Percentiles rank a stretch among this genome's conserved stretches.
Conservation (phyloP, 2,888 invertebrate genomes). For the Phaedon cochleariae region DNA sequence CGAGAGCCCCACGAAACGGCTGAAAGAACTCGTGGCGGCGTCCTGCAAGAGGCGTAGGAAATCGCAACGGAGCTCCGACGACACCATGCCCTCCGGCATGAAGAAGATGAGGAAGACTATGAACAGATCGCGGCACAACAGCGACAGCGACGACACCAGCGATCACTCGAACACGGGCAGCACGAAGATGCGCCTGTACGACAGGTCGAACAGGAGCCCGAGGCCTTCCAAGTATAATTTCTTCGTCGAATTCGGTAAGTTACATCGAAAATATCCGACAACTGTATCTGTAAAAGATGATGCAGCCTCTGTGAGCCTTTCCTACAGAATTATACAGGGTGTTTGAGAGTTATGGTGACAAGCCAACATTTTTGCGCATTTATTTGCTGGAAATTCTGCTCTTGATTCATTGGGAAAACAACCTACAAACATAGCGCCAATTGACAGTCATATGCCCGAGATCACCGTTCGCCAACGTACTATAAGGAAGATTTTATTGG, state of each 20-base stretch:
- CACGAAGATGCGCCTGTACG: conserved; percentile 55
- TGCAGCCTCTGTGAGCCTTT: no score
- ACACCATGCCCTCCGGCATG: conserved; percentile 45
- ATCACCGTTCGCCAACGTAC: no score
- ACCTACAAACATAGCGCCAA: no score
- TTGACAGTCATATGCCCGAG: no score
- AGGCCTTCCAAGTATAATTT: conserved; percentile 87
- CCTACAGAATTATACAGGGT: no score
- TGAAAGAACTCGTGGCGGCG: conserved; percentile 39
- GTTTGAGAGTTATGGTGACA: no score
- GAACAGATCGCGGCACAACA: conserved; percentile 64
- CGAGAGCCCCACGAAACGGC: conserved; percentile 47
- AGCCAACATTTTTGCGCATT: no score
- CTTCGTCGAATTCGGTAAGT: conserved; percentile 80
- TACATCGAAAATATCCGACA: background rate
- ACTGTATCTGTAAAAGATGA: no score
- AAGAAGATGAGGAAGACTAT: conserved; percentile 55
- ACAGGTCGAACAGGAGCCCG: conserved; percentile 61
- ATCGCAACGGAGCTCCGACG: conserved; percentile 61
- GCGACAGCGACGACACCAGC: conserved; percentile 67
- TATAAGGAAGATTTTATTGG: no score
- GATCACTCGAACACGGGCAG: conserved; percentile 64
- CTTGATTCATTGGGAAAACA: no score
- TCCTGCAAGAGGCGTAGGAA: conserved; percentile 57
- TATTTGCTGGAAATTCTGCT: no score